Evolutionary conservation across 2,113 vertebrate genomes (phyloP), one percentile per base, ranked within the genome.

Genomic region (Nothoprocta perdicaria): DNA sequence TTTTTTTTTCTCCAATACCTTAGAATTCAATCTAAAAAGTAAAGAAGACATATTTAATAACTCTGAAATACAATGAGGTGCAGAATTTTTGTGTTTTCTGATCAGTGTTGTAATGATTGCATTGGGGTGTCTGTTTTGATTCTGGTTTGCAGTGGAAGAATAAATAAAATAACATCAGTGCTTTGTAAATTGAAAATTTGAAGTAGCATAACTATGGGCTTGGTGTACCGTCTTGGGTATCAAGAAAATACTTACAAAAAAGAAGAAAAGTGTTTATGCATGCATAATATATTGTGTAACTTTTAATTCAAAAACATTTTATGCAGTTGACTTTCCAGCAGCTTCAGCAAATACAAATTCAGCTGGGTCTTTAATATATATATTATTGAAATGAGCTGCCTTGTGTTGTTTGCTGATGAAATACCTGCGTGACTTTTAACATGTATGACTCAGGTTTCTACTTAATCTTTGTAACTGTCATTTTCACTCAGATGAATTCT

Each of bases 401-500:
- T 77, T 4, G 4, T 76, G 6, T 27, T 94, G 65, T 93, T 89
- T 88, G 23, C 6, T 60, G 60, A 41, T 67, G 62, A 85, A 91
- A 90, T 79, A 63, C 18, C 23, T 89, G 18, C 60, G 71, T 82
- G 80, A 52, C 24, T 86, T 86, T 26, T 92, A 46, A 72, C 3
- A 1, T 40, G 4, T 92, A 10, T 89, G 84, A 90, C 35, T 52
- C 17, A 75, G 43, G 13, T 89, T 86, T 86, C 35, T 73, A 85
- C 88, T 93, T 95, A 84, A 95, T 86, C 82, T 80, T 61, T 97
- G 45, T 97, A 84, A 90, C 84, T 92, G 24, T 88, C 86, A 92
- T 93, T 96, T 96, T 94, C 96, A 97, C 95, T 66, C 86, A 99
- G 99, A 97, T 98, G 92, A 99, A 97, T 95, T 97, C 98, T 96